phyloP scores from a whole-genome alignment of 2,797 vertebrate genomes.

The Pipistrellus nathusii region DNA sequence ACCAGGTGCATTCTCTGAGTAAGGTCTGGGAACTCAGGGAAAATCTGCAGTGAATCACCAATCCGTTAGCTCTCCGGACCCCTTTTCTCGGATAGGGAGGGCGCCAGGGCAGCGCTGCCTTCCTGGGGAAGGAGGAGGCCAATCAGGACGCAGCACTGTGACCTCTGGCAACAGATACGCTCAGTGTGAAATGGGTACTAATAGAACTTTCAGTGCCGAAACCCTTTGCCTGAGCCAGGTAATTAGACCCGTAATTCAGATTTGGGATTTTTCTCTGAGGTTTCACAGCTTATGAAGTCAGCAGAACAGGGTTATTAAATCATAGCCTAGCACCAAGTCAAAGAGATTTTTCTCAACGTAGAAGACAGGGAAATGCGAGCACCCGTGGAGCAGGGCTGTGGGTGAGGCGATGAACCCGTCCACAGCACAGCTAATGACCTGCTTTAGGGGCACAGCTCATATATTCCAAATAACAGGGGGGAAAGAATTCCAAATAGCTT shows the following conservation, averaged over 20 bases:
- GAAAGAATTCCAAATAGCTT: slow-evolving; percentile 85
- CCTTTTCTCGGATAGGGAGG: not conserved
- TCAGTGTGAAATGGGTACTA: not conserved
- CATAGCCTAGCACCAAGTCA: slow-evolving; percentile 73
- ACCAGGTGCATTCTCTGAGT: not conserved
- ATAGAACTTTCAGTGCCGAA: slow-evolving; percentile 41
- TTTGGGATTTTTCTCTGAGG: slow-evolving; percentile 77
- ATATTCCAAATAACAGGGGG: slow-evolving; percentile 77
- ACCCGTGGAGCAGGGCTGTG: slow-evolving; percentile 70
- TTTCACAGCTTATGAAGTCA: slow-evolving; percentile 81
- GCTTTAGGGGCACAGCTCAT: slow-evolving; percentile 79
- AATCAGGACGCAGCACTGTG: not conserved
- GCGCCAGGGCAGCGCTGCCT: not conserved
- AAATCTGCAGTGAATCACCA: slow-evolving; percentile 48
- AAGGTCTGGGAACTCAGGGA: slow-evolving; percentile 24
- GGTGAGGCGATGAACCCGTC: slow-evolving; percentile 70
- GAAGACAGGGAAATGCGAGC: slow-evolving; percentile 70
- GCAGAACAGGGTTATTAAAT: slow-evolving; percentile 80
- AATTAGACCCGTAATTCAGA: slow-evolving; percentile 76
- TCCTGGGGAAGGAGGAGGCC: not conserved
- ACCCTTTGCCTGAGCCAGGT: slow-evolving; percentile 49
- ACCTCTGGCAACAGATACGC: slow-evolving; percentile 44
- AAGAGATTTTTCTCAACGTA: slow-evolving; percentile 69
- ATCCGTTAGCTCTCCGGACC: not conserved
- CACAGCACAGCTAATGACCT: slow-evolving; percentile 80